phyloP scores from a whole-genome alignment of 2,113 vertebrate species.

The Peucedramus taeniatus region DNA sequence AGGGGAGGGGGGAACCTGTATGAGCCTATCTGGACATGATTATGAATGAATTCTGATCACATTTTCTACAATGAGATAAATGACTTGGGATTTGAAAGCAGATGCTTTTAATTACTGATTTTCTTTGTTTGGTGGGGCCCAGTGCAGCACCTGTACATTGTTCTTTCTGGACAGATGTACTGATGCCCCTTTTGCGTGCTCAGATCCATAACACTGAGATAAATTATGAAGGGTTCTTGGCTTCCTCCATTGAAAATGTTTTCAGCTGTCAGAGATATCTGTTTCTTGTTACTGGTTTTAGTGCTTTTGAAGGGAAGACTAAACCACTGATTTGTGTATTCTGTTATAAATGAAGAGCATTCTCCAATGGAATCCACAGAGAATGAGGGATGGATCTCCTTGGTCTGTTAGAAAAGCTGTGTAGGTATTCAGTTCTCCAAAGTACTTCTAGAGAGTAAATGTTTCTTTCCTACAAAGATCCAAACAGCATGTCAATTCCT shows the following conservation, averaged over 20 bases:
- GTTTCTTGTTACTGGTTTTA: conserved; percentile 81
- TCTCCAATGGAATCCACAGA: conserved; percentile 9
- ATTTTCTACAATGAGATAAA: conserved; percentile 62
- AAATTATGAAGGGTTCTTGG: conserved; percentile 77
- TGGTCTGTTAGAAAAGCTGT: not conserved
- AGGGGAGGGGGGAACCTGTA: not conserved
- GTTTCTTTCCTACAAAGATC: not conserved
- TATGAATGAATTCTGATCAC: conserved; percentile 61
- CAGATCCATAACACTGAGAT: conserved; percentile 67
- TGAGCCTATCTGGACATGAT: conserved; percentile 45
- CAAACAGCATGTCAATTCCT: not conserved
- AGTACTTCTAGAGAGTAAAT: not conserved
- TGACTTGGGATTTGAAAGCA: conserved; percentile 35
- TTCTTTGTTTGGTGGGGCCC: conserved; percentile 51
- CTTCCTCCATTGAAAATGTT: conserved; percentile 74
- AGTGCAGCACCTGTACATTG: conserved; percentile 50
- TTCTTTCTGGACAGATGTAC: conserved; percentile 57
- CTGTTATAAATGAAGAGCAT: conserved; percentile 46
- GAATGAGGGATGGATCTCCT: conserved; percentile 14
- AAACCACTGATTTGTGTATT: conserved; percentile 48
- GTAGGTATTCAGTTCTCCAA: not conserved
- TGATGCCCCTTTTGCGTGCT: conserved; percentile 69
- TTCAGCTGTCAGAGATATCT: conserved; percentile 69
- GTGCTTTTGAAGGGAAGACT: conserved; percentile 54
- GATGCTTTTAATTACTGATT: conserved; percentile 19